Evolutionary conservation across 1,140 invertebrate species (phyloP).

Genomic region (Chironomus striatipennis): DNA sequence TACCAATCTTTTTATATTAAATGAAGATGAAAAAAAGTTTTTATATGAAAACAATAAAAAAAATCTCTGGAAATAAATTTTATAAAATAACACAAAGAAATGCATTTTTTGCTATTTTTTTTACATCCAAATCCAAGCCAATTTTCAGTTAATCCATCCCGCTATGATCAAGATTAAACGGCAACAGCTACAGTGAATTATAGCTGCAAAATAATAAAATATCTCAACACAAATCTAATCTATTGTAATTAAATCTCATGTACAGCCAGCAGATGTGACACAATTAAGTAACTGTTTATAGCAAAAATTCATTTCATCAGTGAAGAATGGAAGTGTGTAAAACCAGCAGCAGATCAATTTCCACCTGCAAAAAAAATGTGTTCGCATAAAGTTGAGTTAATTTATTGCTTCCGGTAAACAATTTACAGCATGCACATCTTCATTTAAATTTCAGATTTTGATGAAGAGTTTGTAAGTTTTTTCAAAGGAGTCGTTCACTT

Average conservation of each 20-base stretch:
- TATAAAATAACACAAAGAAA: background rate
- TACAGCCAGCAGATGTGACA: constrained; percentile 4
- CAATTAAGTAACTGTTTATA: constrained; percentile 15
- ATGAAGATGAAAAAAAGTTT: background rate
- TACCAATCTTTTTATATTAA: background rate
- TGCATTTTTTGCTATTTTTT: background rate
- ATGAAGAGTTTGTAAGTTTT: too few species aligned
- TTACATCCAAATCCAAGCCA: background rate
- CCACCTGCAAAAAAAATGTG: background rate
- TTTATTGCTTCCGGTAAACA: constrained; percentile 16
- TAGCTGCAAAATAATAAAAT: background rate
- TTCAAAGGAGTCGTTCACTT: too few species aligned
- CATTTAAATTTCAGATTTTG: constrained; percentile 4
- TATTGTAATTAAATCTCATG: background rate
- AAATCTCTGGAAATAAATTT: constrained; percentile 14
- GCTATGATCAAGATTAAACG: background rate
- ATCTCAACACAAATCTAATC: background rate
- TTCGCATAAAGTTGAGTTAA: background rate
- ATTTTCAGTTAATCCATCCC: background rate
- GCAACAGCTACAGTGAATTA: background rate
- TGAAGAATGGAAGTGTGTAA: background rate
- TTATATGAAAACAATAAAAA: background rate
- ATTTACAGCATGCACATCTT: constrained; percentile 12
- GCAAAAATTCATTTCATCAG: too few species aligned
- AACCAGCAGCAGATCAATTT: background rate